A percentile compares a stretch with the other conserved stretches of the same genome.
These are phyloP conservation scores for Carassius auratus DNA, from an alignment of 2,113 vertebrate genomes.

Conservation along the genomic window DNA sequence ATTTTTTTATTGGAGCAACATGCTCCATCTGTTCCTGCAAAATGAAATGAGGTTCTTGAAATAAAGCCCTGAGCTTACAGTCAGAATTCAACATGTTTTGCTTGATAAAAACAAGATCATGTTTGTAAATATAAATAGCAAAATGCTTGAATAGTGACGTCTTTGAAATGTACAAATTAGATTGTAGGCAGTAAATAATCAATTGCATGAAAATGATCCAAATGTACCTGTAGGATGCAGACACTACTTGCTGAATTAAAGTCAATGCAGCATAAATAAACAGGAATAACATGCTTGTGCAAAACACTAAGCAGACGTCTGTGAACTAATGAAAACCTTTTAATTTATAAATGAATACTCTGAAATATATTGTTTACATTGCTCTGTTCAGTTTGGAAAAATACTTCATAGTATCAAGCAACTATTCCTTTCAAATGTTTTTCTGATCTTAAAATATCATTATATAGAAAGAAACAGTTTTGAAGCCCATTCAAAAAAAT, in stretches of 20 bases:
- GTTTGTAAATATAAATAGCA: background rate
- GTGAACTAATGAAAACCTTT: conserved; percentile 2
- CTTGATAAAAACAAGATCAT: background rate
- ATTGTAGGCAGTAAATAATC: background rate
- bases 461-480: background rate
- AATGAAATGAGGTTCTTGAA: background rate
- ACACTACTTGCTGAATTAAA: background rate
- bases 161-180: conserved; percentile 3
- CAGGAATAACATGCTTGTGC: background rate
- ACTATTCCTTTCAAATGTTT: background rate
- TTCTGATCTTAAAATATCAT: background rate
- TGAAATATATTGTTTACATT: background rate
- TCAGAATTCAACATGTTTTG: conserved; percentile 5
- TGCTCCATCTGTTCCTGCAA: background rate
- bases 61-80: background rate
- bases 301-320: background rate
- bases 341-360: background rate
- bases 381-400: background rate
- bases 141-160: background rate
- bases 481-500: background rate
- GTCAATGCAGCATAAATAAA: conserved; percentile 14
- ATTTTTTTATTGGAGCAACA: conserved; percentile 11
- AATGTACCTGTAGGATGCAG: background rate
- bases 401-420: background rate
- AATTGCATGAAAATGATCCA: background rate